Evolutionary conservation across 2,888 invertebrate genomes (phyloP), one percentile per base, ranked within the genome.

Genomic region (Syrista parreyssii): DNA sequence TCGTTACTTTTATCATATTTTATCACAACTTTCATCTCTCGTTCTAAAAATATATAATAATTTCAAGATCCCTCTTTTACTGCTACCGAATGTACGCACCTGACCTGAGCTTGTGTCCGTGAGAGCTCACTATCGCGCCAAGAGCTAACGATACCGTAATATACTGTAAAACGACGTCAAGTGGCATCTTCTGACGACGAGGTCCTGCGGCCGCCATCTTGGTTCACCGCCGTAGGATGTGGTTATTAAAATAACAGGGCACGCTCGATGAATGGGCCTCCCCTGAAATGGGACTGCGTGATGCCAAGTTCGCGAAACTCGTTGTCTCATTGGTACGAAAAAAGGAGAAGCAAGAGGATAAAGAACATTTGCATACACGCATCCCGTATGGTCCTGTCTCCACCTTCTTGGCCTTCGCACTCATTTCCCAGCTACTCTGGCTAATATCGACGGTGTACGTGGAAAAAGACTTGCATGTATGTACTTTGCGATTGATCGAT

Each of bases 351-450:
- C 23, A 55, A 40, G 40, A 40, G 40, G 40, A 84, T 83, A 82
- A 82, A 77, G 82, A 84, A 85, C 83, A 85, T 85, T 84, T 84
- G 82, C 86, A 84, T 85, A 81, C 79, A 79, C 78, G n/a, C 76
- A 76, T 79, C 77, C 77, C 81, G 82, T 77, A 75, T 80, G 23
- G 55, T 23, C 23, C 55, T 55, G 55, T 93, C 93, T 90, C 85
- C 86, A 80, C 93, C 93, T 84, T 93, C 93, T 79, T 92, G 89
- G 76, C 92, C 92, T 87, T 93, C 93, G 87, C 92, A 93, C 79
- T 92, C 92, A 82, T 92, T 92, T 86, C 92, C 93, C 86, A 55
- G 23, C 55, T 55, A 55, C 23, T 55, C 55, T 55, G 55, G 9
- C 55, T 55, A 23, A 55, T 55, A 4, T 55, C 55, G 23, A 23